Base-by-base conservation (phyloP, 2,113 vertebrate genomes). In the Cryptomyrus ogoouensis region DNA sequence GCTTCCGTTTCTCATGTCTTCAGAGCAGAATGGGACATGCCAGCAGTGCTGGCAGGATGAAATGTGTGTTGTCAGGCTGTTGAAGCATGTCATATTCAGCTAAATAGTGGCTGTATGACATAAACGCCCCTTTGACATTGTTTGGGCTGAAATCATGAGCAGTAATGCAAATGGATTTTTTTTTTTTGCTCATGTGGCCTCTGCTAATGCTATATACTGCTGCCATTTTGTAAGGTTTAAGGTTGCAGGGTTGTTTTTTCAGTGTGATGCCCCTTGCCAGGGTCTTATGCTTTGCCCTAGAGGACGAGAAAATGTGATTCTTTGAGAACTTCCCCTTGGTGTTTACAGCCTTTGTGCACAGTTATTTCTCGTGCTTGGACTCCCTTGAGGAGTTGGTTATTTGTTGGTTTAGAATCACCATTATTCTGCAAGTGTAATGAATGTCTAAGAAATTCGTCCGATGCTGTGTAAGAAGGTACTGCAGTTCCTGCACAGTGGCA, bases 61-160 rank as follows among this genome's bases (percentile, higher is more conserved):
- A 80, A 42, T 80, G 74, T 39, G n/a, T 80, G 74, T 80, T 42
- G 74, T 80, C 74, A 80, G 74, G 74, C 74, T 80, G 74, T 39
- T 77, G 15, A 77, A 77, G 70, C 70, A 39, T 77, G 70, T 80
- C 74, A 7, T 42, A 80, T 42, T 80, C 13, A 80, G 5, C 35
- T 80, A 80, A 80, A 42, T 80, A 42, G 74, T 19, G 15, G 6
- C 35, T 80, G 35, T 42, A 80, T 80, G 74, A 77, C 70, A 77
- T 77, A 77, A 77, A 6, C 5, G 13, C 74, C 35, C 35, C 74
- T 42, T 80, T 80, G 35, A 42, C 15, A 35, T 31, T 77, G 70
- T 77, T 39, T 19, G 74, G 74, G 35, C 13, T 80, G 74, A 80
- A 80, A 42, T 80, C 17, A 19, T 80, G 74, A 42, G 74, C 35